Base-by-base conservation (phyloP, 2,113 vertebrate genomes). In the Aleadryas rufinucha region DNA sequence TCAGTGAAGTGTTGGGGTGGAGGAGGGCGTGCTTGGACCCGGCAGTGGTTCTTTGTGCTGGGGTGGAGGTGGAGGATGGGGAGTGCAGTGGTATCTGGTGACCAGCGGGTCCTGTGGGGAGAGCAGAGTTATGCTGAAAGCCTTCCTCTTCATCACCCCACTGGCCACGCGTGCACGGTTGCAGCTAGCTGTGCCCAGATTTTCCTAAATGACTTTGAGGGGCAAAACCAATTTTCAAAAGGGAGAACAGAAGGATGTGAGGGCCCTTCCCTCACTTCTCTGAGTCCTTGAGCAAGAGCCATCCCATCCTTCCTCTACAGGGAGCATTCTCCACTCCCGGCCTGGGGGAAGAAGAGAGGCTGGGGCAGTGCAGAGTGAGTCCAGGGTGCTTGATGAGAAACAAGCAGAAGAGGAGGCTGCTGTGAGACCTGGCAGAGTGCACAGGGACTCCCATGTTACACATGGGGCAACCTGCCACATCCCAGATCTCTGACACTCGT, bases 1-100 rank as follows among this genome's bases (percentile, higher is more conserved):
- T 63, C 77, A 47, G 75, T 81, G 82, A 84, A 59, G 53, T 72
- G 45, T 12, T 59, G 41, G 80, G 79, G 61, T 28, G 60, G 30
- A 87, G 50, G 77, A 94, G 66, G 86, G 59, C 4, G 33, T 83
- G 86, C 84, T 94, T 92, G 94, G 93, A 90, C 91, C 94, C 37
- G 5, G 78, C 96, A 98, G 97, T 97, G 97, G 97, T 97, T 84
- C 37, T 92, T 66, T 87, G 80, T 89, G 96, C 89, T 80, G 57
- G 50, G 84, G 79, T 70, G 89, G 78, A 91, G 61, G 59, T 9
- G 47, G 63, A 72, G 60, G 49, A 45, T 1, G 20, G 80, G 80
- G 35, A 75, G 57, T 79, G 78, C 95, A 94, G 96, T 95, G 97
- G 94, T 95, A 84, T 91, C 28, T 94, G 81, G 33, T 94, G 87